phyloP scores from a whole-genome alignment of 2,797 vertebrate genomes.

The Allobates femoralis region DNA sequence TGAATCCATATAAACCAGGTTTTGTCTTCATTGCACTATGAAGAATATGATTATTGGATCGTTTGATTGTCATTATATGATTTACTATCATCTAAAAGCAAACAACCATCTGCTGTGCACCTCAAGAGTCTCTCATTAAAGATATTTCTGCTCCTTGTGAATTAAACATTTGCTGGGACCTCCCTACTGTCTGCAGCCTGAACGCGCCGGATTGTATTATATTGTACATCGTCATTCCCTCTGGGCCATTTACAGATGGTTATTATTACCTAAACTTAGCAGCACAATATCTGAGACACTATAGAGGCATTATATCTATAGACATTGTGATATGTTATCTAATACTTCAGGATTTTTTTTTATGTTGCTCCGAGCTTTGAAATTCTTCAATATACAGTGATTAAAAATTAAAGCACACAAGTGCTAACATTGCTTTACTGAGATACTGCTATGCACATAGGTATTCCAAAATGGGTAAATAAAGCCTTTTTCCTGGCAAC shows the following conservation, averaged over 20 bases:
- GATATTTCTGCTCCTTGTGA: slow-evolving; percentile 5
- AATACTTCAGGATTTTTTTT: neutral
- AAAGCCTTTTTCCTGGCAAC: too few relatives aligned
- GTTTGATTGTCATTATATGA: slow-evolving; percentile 10
- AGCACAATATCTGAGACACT: neutral
- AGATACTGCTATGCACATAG: too few relatives aligned
- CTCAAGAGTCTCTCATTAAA: neutral
- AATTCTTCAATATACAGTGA: too few relatives aligned
- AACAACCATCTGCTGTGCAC: slow-evolving; percentile 13
- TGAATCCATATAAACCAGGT: neutral
- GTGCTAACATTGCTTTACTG: too few relatives aligned
- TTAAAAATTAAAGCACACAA: too few relatives aligned
- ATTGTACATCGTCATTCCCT: neutral
- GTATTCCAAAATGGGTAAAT: too few relatives aligned
- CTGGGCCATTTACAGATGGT: neutral
- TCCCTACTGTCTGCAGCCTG: neutral
- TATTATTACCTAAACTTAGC: neutral
- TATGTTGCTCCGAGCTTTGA: neutral
- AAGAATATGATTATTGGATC: neutral
- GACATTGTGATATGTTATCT: too few relatives aligned
- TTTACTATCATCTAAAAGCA: slow-evolving; percentile 8
- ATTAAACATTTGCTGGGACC: slow-evolving; percentile 17
- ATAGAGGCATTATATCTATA: neutral
- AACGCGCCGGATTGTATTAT: neutral
- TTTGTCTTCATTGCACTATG: neutral